Base-by-base conservation (phyloP, 1,140 invertebrate genomes). In the Tyrophagus putrescentiae region DNA sequence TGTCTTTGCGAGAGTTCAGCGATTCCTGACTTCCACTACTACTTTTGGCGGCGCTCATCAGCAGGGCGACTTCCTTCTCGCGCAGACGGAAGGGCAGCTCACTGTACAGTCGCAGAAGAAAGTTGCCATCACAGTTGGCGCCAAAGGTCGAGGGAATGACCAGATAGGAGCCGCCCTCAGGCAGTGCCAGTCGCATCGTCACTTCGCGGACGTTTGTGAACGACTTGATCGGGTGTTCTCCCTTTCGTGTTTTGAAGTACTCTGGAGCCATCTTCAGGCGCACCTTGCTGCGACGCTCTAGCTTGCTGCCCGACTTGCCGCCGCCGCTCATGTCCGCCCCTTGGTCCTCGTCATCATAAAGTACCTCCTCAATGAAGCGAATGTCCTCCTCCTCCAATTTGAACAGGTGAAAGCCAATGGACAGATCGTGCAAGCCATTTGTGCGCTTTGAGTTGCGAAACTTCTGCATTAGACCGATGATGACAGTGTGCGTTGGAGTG, bases 371-470 rank as follows among this genome's bases (percentile, higher is more conserved):
- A 48, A 48, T 48, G 21, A 25, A 48, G 13, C 31, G 13, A 9
- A 7, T 13, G 45, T 48, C 18, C 21, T 48, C 45, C 7, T 13
- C 13, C 18, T 48, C 45, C 21, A 48, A 21, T 29, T 18, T 6
- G 18, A 48, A 48, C 31, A 48, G 21, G 31, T 48, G 45, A 29
- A 48, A 48, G 31, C 45, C 45, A 48, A 48, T 48, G 13, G 23
- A 25, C 23, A 48, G 45, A 21, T 48, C 45, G 18, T 7, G 18
- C 7, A 48, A 25, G 7, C 45, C 45, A 13, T 21, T 48, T 13
- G 7, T 6, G 13, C 45, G 18, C 31, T 48, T 48, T 29, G 45
- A 48, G 31, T 48, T 48, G 45, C 45, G 45, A 48, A 25, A 48
- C 21, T 48, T 48, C 31, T 48, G 45, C 45, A 48, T 48, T 29